Evolutionary conservation across 2,113 vertebrate species (phyloP), one percentile per base, ranked within the genome.

Genomic region (Bubo blakistoni): DNA sequence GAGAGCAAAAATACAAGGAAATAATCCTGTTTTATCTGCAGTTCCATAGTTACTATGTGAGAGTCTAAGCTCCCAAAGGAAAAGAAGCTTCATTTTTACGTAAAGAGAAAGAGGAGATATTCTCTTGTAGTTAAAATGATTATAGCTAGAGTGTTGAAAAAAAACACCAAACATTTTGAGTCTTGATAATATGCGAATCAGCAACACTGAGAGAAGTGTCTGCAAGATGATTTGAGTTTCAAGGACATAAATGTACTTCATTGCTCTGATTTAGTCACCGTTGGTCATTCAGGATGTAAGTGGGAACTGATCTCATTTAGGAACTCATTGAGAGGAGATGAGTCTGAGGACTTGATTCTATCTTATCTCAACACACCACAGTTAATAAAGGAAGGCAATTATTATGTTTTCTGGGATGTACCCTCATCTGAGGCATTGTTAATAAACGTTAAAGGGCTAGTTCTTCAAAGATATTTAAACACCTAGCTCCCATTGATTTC

Each of bases 291-390:
- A 94, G 89, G 66, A 94, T 92, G 87, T 96, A 94, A 97, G 96
- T 92, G 91, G 94, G 81, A 97, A 94, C 94, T 90, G 96, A 97
- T 97, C 96, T 95, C 91, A 97, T 96, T 95, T 96, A 96, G 94
- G 97, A 96, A 97, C 94, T 95, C 94, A 81, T 80, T 97, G 97
- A 87, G 95, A 95, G 86, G 62, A 93, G 96, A 94, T 97, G 94
- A 95, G 91, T 95, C 91, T 95, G 77, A 97, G 81, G 95, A 57
- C 94, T 89, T 94, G 96, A 97, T 97, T 96, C 85, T 96, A 96
- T 96, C 97, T 97, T 97, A 96, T 94, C 95, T 95, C 65, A 14
- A 91, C 91, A 96, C 83, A 96, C 67, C 91, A 90, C 70, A 67
- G 92, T 95, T 96, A 96, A 96, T 96, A 96, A 96, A 96, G 84